Percentiles rank a stretch among this genome's conserved stretches.
These are phyloP conservation scores for Neopelma chrysocephalum DNA, from an alignment of 2,797 vertebrate genomes.

Conservation along the genomic window DNA sequence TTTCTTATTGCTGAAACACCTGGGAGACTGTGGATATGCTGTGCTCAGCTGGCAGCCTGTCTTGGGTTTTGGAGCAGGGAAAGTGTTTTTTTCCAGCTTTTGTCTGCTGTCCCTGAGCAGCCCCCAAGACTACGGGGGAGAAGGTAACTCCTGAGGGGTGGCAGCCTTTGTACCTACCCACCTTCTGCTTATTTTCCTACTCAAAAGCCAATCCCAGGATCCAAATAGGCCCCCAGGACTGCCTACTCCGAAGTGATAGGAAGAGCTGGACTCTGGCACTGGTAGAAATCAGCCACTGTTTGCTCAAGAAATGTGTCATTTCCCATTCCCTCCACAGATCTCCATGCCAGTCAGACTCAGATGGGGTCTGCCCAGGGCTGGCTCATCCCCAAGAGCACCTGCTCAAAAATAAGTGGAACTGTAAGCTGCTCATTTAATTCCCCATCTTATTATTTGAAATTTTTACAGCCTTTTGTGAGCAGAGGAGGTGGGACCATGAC, in stretches of 20 bases:
- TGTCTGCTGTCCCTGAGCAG: neutral
- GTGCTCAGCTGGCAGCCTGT: neutral
- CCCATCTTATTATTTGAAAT: neutral
- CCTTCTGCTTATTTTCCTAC: neutral
- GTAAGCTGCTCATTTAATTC: neutral
- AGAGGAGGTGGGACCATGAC: neutral
- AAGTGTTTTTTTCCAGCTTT: neutral
- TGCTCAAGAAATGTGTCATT: neutral
- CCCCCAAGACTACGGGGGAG: neutral
- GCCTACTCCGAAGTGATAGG: accelerated
- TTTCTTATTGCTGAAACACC: neutral
- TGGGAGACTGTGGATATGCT: neutral
- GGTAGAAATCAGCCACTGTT: neutral
- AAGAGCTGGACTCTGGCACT: neutral
- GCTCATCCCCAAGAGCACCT: neutral
- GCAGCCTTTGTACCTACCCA: neutral
- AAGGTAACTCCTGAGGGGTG: neutral
- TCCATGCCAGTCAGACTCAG: accelerated
- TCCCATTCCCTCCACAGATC: neutral
- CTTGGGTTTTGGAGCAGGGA: neutral
- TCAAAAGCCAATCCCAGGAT: too few relatives aligned
- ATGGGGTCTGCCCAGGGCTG: neutral
- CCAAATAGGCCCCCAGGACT: neutral
- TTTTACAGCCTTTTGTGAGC: neutral
- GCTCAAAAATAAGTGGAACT: neutral